Conservation (phyloP, 2,797 vertebrate genomes). For the Todus mexicanus region DNA sequence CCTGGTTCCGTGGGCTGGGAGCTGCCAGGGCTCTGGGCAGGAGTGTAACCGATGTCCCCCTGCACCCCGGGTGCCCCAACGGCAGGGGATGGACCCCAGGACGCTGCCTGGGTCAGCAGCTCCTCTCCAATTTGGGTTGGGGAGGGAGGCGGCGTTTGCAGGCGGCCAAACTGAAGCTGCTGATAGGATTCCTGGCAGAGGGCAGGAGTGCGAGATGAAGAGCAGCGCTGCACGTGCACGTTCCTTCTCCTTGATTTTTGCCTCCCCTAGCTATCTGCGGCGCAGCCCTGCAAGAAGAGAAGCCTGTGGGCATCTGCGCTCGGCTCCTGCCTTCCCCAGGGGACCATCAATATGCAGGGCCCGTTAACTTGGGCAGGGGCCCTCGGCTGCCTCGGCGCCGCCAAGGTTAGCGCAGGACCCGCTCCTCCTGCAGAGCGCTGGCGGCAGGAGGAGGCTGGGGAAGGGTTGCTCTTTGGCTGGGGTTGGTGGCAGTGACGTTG, state of each 20-base stretch:
- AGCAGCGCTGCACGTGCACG: fast-evolving
- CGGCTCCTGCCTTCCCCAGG: background rate
- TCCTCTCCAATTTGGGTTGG: background rate
- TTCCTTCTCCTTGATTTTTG: background rate
- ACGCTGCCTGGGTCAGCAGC: background rate
- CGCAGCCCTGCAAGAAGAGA: background rate
- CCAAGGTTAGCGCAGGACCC: too few relatives aligned
- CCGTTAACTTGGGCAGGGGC: background rate
- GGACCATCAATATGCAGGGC: background rate
- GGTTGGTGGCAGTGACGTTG: fast-evolving
- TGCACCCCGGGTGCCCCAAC: fast-evolving
- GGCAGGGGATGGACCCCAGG: background rate
- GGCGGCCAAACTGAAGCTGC: background rate
- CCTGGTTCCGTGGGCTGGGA: background rate
- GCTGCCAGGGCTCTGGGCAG: background rate
- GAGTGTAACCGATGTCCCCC: fast-evolving
- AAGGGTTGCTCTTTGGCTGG: background rate
- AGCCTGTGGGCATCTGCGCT: background rate
- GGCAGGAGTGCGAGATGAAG: background rate
- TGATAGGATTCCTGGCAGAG: background rate
- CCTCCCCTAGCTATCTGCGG: background rate
- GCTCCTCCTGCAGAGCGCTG: too few relatives aligned
- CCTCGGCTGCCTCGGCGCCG: background rate
- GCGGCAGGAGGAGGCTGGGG: background rate
- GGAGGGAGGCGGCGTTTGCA: background rate